Evolutionary conservation across 2,113 vertebrate species (phyloP).

Genomic region (Kryptolebias marmoratus): DNA sequence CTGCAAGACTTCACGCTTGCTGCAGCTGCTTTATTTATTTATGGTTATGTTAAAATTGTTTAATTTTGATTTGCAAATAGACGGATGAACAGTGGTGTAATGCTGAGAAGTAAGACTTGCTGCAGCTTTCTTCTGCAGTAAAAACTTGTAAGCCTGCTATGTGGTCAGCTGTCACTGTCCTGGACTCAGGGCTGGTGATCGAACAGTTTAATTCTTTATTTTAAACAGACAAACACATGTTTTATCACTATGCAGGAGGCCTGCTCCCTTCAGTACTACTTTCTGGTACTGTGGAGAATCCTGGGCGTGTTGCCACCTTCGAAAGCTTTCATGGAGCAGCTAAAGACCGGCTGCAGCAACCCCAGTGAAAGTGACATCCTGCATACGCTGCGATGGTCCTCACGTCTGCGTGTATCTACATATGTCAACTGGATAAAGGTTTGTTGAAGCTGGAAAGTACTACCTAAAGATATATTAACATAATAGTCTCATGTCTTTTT

Average conservation of each 20-base stretch:
- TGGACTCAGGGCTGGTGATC: not conserved
- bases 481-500: not conserved
- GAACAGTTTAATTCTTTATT: not conserved
- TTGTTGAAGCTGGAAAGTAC: slow-evolving; percentile 11
- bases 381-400: slow-evolving; percentile 95
- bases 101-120: no score
- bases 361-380: slow-evolving; percentile 94
- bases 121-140: no score
- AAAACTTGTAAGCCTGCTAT: not conserved
- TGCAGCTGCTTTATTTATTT: not conserved
- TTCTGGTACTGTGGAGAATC: slow-evolving; percentile 94
- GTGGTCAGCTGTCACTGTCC: not conserved
- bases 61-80: not conserved
- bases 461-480: not conserved
- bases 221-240: not conserved
- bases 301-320: slow-evolving; percentile 93
- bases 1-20: not conserved
- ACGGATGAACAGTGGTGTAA: not conserved
- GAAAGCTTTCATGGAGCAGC: slow-evolving; percentile 90
- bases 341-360: slow-evolving; percentile 86
- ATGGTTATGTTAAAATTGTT: not conserved
- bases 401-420: slow-evolving; percentile 88
- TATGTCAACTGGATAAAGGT: slow-evolving; percentile 97
- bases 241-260: slow-evolving; percentile 85
- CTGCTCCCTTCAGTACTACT: slow-evolving; percentile 97